Evolutionary conservation across 2,797 vertebrate genomes (phyloP), one percentile per base, ranked within the genome.

Genomic region (Galagoides demidoff): DNA sequence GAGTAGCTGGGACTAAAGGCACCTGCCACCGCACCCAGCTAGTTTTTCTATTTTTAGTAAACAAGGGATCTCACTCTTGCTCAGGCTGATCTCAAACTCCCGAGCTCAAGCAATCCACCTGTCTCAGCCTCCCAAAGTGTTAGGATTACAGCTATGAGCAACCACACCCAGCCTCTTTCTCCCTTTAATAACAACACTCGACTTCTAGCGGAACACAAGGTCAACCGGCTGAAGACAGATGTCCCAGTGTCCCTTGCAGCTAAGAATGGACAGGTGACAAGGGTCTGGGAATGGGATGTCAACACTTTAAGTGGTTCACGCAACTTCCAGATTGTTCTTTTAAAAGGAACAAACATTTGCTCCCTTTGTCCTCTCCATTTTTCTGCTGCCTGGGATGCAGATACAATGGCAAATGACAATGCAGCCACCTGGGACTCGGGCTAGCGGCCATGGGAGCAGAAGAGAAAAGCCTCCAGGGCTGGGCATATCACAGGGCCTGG

Each of bases 361-460:
- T 68, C 64, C 59, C 43, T 66, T 19, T n/a, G 49, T 19, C 52
- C 43, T 79, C 37, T 7, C 68, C 25, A 39, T 4, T 43, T 66
- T 43, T 63, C 22, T 22, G 29, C 43, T 16, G 14, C 9, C 76
- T 70, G 59, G 61, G n/a, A 55, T 43, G 13, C 4, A 66, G 84
- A n/a, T 9, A 37, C 55, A 19, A 83, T 16, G 45, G 57, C 82
- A 90, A 70, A n/a, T 39, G 34, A 61, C 0, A 11, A 59, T n/a
- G 71, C 52, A 77, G 10, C 79, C n/a, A 5, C 39, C 37, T 43
- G 11, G 63, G 29, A 66, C 49, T 59, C 45, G 29, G 59, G 5
- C 22, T 1, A 10, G 61, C 68, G 77, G 49, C 39, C 49, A 5
- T 0, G 0, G 25, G 70, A 39, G 73, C 25, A 59, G 37, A 39